Conservation (phyloP, 2,113 vertebrate genomes). For the Podiceps cristatus region DNA sequence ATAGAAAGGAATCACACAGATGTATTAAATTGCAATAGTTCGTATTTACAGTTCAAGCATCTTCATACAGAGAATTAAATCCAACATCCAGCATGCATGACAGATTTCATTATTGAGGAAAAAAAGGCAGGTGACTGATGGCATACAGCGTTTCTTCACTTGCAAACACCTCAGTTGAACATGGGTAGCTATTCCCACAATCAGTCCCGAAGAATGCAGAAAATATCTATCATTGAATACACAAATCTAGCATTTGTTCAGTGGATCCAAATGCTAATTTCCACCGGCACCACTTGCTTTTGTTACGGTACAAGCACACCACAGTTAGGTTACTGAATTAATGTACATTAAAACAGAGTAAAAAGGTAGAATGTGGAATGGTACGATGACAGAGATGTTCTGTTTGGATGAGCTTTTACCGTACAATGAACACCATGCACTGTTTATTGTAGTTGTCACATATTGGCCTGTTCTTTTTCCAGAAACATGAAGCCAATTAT, state of each 20-base stretch:
- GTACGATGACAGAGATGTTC: conserved; percentile 47
- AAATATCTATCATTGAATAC: conserved; percentile 12
- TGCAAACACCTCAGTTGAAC: conserved; percentile 47
- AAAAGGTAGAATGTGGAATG: conserved; percentile 39
- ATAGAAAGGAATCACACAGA: conserved; percentile 33
- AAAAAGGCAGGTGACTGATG: conserved; percentile 1
- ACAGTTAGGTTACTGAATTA: conserved; percentile 64
- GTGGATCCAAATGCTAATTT: conserved; percentile 67
- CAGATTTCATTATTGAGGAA: not conserved
- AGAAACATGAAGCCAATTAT: conserved; percentile 67
- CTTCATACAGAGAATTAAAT: conserved; percentile 46
- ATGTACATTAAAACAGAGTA: conserved; percentile 41
- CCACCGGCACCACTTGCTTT: conserved; percentile 21
- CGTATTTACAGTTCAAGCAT: conserved; percentile 62
- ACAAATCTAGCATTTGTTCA: conserved; percentile 57
- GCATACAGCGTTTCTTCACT: conserved; percentile 49
- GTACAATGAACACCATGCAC: conserved; percentile 65
- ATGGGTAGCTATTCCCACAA: not conserved
- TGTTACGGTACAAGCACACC: conserved; percentile 25
- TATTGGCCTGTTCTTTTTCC: conserved; percentile 44
- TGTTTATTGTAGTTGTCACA: conserved; percentile 61
- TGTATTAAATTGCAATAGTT: conserved; percentile 43
- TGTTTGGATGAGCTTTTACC: not conserved
- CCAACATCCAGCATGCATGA: conserved; percentile 48
- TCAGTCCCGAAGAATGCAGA: conserved; percentile 51